Evolutionary conservation across 2,888 invertebrate genomes (phyloP).

Genomic region (Drosophila leonis): DNA sequence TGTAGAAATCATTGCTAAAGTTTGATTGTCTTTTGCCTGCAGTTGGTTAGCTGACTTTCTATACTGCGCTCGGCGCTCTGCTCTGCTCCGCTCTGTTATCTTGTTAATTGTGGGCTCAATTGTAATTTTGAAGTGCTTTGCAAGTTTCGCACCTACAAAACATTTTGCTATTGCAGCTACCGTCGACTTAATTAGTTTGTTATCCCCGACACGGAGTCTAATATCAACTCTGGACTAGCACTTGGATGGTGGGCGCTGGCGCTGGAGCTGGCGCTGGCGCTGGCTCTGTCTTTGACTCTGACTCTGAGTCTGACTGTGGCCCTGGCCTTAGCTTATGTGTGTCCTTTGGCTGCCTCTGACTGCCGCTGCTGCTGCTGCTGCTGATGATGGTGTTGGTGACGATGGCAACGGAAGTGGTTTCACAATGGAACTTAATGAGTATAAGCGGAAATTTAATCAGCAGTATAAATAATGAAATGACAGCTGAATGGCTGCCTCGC

Average conservation of each 20-base stretch:
- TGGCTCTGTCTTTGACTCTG: background rate
- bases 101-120: slow-evolving; percentile 73
- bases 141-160: slow-evolving; percentile 70
- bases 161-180: slow-evolving; percentile 53
- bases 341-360: slow-evolving; percentile 9
- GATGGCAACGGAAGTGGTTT: slow-evolving; percentile 73
- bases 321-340: slow-evolving; percentile 8
- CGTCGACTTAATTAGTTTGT: slow-evolving; percentile 76
- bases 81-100: slow-evolving; percentile 61
- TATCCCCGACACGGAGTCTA: slow-evolving; percentile 44
- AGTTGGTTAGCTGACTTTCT: background rate
- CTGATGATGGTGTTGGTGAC: slow-evolving; percentile 13
- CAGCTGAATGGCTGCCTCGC: slow-evolving; percentile 63
- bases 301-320: slow-evolving; percentile 1
- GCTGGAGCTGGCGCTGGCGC: background rate
- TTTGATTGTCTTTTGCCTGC: slow-evolving; percentile 72
- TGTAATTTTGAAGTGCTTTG: slow-evolving; percentile 70
- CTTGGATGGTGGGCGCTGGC: slow-evolving; percentile 1
- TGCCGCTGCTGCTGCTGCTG: slow-evolving; percentile 1
- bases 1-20: slow-evolving; percentile 63
- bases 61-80: slow-evolving; percentile 2
- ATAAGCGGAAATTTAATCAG: slow-evolving; percentile 81
- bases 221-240: slow-evolving; percentile 24
- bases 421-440: slow-evolving; percentile 80
- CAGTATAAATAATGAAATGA: slow-evolving; percentile 81